These are phyloP conservation scores for Ifrita kowaldi DNA, from an alignment of 2,113 vertebrate genomes.

Conservation along the genomic window DNA sequence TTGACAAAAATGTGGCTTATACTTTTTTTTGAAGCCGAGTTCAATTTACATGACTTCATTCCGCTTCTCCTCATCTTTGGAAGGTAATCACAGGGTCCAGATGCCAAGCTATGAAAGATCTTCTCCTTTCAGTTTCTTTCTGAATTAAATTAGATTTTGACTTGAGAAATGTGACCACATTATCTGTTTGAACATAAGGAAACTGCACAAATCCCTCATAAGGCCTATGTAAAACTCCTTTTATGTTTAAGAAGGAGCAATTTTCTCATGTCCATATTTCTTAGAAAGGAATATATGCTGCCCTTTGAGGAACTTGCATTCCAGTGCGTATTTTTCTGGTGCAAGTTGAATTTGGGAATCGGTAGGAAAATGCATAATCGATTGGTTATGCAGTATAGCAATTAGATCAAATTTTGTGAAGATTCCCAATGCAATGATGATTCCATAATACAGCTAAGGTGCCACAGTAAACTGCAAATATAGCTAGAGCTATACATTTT, in stretches of 20 bases:
- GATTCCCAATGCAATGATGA: background rate
- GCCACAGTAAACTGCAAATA: background rate
- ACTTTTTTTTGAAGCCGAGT: slow-evolving; percentile 38
- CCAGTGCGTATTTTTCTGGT: slow-evolving; percentile 23
- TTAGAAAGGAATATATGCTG: slow-evolving; percentile 14
- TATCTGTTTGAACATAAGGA: slow-evolving; percentile 67
- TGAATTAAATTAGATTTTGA: slow-evolving; percentile 66
- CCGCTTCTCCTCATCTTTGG: background rate
- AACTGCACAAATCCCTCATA: slow-evolving; percentile 55
- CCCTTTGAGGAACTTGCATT: slow-evolving; percentile 34
- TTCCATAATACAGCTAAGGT: background rate
- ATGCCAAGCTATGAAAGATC: slow-evolving; percentile 56
- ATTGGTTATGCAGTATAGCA: slow-evolving; percentile 36
- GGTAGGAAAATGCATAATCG: slow-evolving; percentile 29
- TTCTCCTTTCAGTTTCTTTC: slow-evolving; percentile 50
- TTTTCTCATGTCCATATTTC: slow-evolving; percentile 35
- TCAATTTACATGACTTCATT: slow-evolving; percentile 52
- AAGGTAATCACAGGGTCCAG: slow-evolving; percentile 62
- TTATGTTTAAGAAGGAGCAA: slow-evolving; percentile 58
- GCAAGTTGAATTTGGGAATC: slow-evolving; percentile 9
- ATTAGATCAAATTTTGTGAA: slow-evolving; percentile 33
- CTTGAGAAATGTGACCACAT: slow-evolving; percentile 57
- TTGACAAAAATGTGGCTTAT: slow-evolving; percentile 34
- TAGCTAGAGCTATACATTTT: background rate
- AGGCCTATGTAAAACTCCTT: slow-evolving; percentile 57